Conservation (phyloP, 2,888 invertebrate genomes). For the Heliconius ismenius region DNA sequence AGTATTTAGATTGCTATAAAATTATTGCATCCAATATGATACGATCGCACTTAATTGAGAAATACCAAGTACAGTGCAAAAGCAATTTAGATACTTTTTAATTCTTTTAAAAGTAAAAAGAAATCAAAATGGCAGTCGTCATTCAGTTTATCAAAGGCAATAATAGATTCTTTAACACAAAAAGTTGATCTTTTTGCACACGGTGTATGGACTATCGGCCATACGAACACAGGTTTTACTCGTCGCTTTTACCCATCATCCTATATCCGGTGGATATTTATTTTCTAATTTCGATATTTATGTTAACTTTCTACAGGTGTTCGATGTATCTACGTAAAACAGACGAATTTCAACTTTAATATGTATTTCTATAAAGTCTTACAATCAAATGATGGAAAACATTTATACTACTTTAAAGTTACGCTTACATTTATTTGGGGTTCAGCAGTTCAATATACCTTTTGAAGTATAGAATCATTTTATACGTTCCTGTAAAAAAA, state of each 20-base stretch:
- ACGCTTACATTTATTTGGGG: constrained; percentile 13
- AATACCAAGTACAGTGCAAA: neutral
- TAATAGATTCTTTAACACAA: neutral
- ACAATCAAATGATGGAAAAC: constrained; percentile 1
- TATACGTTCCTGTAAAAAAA: constrained; percentile 22
- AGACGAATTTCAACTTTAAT: constrained; percentile 10
- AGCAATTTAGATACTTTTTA: neutral
- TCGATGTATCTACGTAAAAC: neutral
- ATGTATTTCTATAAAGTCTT: neutral
- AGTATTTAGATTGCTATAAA: constrained; percentile 24
- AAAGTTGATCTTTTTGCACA: constrained; percentile 9
- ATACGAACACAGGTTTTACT: constrained; percentile 6
- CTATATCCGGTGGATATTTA: constrained; percentile 26
- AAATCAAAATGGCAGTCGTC: neutral
- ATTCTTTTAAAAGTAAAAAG: neutral
- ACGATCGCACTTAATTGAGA: neutral
- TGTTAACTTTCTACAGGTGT: constrained; percentile 33
- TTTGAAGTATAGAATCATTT: constrained; percentile 20
- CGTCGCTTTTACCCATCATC: constrained; percentile 15
- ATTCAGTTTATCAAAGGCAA: neutral
- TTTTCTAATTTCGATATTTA: constrained; percentile 31
- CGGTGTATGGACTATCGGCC: neutral
- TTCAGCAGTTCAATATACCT: constrained; percentile 20
- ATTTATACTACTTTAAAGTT: constrained; percentile 8
- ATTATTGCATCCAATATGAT: neutral